A percentile compares a stretch with the other conserved stretches of the same genome.
Conservation (phyloP, 1,140 invertebrate species). For the Orchestia grillus region DNA sequence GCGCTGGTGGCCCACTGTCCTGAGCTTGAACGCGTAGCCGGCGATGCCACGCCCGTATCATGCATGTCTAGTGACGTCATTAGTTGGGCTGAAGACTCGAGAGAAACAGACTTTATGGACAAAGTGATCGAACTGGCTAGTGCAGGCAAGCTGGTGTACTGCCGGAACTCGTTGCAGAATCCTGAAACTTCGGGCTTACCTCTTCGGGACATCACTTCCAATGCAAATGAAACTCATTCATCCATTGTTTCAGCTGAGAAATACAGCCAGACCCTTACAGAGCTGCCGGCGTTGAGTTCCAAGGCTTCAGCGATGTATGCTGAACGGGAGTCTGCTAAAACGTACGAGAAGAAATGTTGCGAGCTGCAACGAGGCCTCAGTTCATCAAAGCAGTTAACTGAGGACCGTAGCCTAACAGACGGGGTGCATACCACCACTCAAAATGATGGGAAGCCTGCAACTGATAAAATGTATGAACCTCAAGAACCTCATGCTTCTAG, state of each 20-base stretch:
- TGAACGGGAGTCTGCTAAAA: neutral
- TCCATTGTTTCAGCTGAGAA: neutral
- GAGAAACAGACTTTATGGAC: constrained; percentile 1
- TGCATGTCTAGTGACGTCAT: constrained; percentile 20
- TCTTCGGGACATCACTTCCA: neutral
- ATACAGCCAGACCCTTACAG: neutral
- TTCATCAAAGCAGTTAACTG: neutral
- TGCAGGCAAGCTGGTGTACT: neutral
- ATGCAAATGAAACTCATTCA: neutral
- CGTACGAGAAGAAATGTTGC: neutral
- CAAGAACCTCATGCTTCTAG: neutral
- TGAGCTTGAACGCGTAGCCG: neutral
- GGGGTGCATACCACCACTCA: neutral
- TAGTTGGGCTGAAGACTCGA: constrained; percentile 1
- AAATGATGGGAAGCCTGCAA: neutral
- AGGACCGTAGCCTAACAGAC: neutral
- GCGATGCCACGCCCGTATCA: neutral
- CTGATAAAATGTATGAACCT: neutral
- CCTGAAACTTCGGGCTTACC: neutral
- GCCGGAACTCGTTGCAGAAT: neutral
- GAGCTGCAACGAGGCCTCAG: neutral
- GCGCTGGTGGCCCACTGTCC: constrained; percentile 12
- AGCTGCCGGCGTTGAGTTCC: neutral
- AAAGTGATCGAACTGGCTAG: constrained; percentile 15
- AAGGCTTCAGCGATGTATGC: neutral